Conservation (phyloP, 2,888 invertebrate species). For the Linnaemya tessellans region DNA sequence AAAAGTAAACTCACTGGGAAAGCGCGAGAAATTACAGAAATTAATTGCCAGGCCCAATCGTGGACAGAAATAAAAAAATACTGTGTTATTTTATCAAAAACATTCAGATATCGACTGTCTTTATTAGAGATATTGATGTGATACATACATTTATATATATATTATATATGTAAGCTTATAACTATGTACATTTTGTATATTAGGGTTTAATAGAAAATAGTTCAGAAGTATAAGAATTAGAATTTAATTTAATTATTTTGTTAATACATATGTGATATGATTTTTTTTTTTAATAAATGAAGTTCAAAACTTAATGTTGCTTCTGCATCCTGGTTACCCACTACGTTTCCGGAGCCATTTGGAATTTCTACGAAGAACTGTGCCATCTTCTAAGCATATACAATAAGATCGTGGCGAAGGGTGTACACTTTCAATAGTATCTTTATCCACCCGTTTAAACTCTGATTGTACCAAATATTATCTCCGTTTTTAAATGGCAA, state of each 20-base stretch:
- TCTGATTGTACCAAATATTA: conserved; percentile 32
- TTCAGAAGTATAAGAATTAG: neutral
- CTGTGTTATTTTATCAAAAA: too few relatives aligned
- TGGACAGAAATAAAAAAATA: neutral
- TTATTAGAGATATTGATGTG: too few relatives aligned
- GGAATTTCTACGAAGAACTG: conserved; percentile 17
- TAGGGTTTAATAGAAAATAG: neutral
- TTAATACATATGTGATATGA: neutral
- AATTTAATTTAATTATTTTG: neutral
- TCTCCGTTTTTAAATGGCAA: conserved; percentile 15
- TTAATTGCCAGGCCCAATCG: neutral
- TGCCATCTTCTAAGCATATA: conserved; percentile 14
- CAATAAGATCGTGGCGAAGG: conserved; percentile 21
- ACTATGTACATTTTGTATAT: too few relatives aligned
- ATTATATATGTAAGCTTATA: neutral
- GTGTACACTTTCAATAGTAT: conserved; percentile 2
- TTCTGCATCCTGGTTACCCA: neutral
- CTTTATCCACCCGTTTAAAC: conserved; percentile 2
- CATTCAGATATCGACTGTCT: too few relatives aligned
- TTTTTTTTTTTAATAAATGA: neutral
- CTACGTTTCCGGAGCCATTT: conserved; percentile 24
- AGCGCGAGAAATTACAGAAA: neutral
- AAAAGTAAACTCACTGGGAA: too few relatives aligned
- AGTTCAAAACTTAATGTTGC: neutral
- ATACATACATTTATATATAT: neutral